Evolutionary conservation across 2,113 vertebrate species (phyloP), one percentile per base, ranked within the genome.

Genomic region (Natator depressus): DNA sequence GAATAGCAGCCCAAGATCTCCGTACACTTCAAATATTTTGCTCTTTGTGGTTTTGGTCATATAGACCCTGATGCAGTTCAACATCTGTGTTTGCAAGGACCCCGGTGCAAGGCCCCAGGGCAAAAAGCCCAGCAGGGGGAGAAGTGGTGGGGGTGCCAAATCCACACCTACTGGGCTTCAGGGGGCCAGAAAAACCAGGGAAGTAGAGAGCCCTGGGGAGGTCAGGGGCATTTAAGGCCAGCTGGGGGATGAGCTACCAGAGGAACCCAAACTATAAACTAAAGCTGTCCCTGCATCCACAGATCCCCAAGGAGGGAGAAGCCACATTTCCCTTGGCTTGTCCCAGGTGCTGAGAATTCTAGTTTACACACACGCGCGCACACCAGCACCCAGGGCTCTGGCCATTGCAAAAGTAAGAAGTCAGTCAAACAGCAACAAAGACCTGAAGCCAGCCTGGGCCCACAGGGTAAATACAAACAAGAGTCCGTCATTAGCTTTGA

Each of bases 371-470:
- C 29, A 35, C 42, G 42, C 42, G 42, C 10, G 49, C 0, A 2
- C 20, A 19, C 1, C 8, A 31, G 53, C 35, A 47, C n/a, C n/a
- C 17, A 3, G 8, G 29, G 29, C 27, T n/a, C 65, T 72, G 65
- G 65, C 17, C 65, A n/a, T 0, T 84, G 91, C 11, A 19, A 69
- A 82, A 19, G 82, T 69, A 72, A 1, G 75, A 35, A 93, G 82
- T 87, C 6, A 69, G 57, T 29, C 89, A 62, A 22, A 42, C 88
- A 80, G 51, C 93, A 92, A 96, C 89, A 89, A 96, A 88, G 93
- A 87, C 87, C 75, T 90, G 6, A 87, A 93, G 88, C 87, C 5
- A 0, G 4, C 8, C 72, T 85, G 88, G 85, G 89, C 89, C 49
- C 1, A 1, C 29, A 80, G 85, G 89, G 89, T 8, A 82, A 87